Evolutionary conservation across 1,140 invertebrate species (phyloP).

Genomic region (Cryptotermes secundus): DNA sequence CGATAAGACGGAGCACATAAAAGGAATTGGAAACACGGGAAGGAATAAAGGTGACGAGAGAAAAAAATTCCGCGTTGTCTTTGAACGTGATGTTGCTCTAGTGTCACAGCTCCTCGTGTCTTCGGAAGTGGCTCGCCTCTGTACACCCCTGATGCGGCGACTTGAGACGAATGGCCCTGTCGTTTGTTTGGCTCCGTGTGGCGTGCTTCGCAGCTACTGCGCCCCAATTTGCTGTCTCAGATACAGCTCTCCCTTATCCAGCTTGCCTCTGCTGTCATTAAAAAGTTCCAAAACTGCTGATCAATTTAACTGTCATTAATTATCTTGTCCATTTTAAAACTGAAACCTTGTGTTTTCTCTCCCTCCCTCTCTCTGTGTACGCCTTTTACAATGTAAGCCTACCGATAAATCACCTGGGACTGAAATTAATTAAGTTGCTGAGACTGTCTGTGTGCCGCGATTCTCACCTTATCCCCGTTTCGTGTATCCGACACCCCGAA

Average conservation of each 20-base stretch:
- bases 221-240: neutral
- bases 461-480: neutral
- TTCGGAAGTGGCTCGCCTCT: no score
- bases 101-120: no score
- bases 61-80: no score
- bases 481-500: no score
- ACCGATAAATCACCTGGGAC: neutral
- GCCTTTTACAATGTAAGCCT: neutral
- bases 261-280: neutral
- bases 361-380: neutral
- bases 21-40: no score
- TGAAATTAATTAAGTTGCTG: neutral
- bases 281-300: conserved; percentile 1
- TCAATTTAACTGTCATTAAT: neutral
- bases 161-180: neutral
- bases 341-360: neutral
- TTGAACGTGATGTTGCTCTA: no score
- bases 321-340: neutral
- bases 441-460: neutral
- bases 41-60: no score
- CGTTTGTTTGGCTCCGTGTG: neutral
- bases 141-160: no score
- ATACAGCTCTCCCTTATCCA: neutral
- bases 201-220: neutral
- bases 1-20: no score